A percentile compares a stretch with the other conserved stretches of the same genome.
Evolutionary conservation across 2,888 invertebrate species (phyloP).

Genomic region (Cerastoderma edule): DNA sequence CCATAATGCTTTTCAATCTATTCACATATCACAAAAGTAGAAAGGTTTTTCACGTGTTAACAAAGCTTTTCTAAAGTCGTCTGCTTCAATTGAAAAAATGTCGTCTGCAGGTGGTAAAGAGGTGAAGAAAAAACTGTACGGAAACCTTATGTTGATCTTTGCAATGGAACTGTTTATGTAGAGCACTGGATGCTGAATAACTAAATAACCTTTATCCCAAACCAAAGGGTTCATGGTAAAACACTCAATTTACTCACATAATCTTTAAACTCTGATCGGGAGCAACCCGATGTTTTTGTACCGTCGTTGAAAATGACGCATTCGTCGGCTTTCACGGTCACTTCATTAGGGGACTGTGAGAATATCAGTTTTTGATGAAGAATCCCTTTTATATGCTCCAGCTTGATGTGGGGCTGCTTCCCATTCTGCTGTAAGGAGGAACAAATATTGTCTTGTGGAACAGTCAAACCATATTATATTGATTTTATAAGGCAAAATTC

Average conservation of each 20-base stretch:
- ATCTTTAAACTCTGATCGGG: conserved; percentile 76
- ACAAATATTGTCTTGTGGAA: too few relatives aligned
- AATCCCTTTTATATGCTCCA: conserved; percentile 78
- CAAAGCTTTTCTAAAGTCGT: conserved; percentile 6
- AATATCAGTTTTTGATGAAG: conserved; percentile 80
- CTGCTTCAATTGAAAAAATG: neutral
- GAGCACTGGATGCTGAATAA: too few relatives aligned
- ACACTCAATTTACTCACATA: conserved; percentile 78
- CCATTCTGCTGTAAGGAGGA: conserved; percentile 70
- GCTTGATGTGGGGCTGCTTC: conserved; percentile 76
- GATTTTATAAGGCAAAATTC: too few relatives aligned
- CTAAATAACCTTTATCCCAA: too few relatives aligned
- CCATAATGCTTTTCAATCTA: neutral
- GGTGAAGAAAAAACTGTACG: neutral
- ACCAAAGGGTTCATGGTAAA: too few relatives aligned
- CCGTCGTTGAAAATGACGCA: conserved; percentile 82
- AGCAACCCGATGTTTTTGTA: conserved; percentile 78
- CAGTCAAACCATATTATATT: too few relatives aligned
- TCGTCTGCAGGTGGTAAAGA: conserved; percentile 1
- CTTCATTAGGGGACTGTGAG: conserved; percentile 74
- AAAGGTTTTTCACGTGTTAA: too few relatives aligned
- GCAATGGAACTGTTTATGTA: too few relatives aligned
- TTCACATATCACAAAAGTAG: neutral
- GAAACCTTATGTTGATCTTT: too few relatives aligned
- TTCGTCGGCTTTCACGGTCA: conserved; percentile 76